Base-by-base conservation (phyloP, 2,113 vertebrate species). In the Cacatua alba region DNA sequence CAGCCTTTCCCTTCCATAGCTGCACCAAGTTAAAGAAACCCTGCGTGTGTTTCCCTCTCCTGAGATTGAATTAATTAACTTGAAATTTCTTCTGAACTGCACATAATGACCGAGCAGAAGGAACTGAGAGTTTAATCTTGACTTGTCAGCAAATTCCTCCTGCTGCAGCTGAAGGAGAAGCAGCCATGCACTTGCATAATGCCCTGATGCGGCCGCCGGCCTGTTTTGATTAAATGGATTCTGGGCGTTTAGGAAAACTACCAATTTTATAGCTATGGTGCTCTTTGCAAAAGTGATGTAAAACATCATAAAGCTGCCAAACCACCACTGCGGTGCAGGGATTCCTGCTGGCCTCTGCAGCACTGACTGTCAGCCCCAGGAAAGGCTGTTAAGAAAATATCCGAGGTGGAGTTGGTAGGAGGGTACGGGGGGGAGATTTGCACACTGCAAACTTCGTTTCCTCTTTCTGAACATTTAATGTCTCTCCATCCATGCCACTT, bases 161-260 rank as follows among this genome's bases (percentile, higher is more conserved):
- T 93, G 67, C 63, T 11, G 94, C 94, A 93, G 86, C 70, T 1
- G 7, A 88, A 71, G 80, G 83, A 92, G 90, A 59, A 88, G 90
- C 88, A 96, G 80, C 86, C 91, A 72, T 95, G 82, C 92, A 93
- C 93, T 96, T 94, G 91, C 88, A 94, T 91, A 94, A 95, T 84
- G 88, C 94, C 92, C 94, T 68, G 88, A 74, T 94, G 89, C 1
- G 25, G 90, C 77, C 1, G 28, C 68, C 5, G 63, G 78, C n/a
- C 91, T 98, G 98, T 98, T 98, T 98, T 98, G 96, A 98, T 98
- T 98, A 92, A 98, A 95, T 90, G 88, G 97, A 92, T 95, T 97
- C 98, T 97, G 78, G 96, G 97, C 97, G 97, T 97, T 98, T 98
- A 97, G 96, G 97, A 97, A 97, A 97, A 92, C 97, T 24, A 85